Evolutionary conservation across 2,113 vertebrate species (phyloP), one percentile per base, ranked within the genome.

Genomic region (Mugil cephalus): DNA sequence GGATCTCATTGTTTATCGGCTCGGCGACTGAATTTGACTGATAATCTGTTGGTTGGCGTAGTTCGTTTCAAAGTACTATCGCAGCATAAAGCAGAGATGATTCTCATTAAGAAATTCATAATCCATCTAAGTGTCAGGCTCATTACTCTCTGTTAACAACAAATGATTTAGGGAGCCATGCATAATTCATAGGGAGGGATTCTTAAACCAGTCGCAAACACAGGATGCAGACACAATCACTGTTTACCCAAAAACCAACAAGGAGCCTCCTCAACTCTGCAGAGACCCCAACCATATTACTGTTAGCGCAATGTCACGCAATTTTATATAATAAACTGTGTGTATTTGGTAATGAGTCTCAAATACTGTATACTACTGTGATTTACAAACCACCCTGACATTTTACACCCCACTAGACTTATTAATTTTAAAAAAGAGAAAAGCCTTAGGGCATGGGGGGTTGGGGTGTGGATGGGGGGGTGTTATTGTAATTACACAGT

Each of bases 91-190:
- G 48, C 14, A 46, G 46, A 65, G 59, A 72, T 40, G 53, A 77
- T 62, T 80, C 10, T 56, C 50, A 72, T 80, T 80, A 80, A 68
- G 62, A 89, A 78, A 68, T 69, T 69, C 47, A 80, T 82, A 72
- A 84, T 77, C 61, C 51, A 17, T 42, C 51, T 73, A 68, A 77
- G 62, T 47, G 61, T 80, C 34, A 52, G 40, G 73, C 67, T 88
- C 80, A 86, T 90, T 87, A 81, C 77, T 87, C 78, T 85, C 48
- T 82, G 79, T 89, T 83, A 87, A 82, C 68, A 84, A 84, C 79
- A 83, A 85, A 77, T 88, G 51, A 87, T 89, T 88, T 69, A 56
- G 75, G 61, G 40, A 77, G 45, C 24, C 42, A 82, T 92, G 81
- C 63, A 91, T 87, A 69, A 86, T 91, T 85, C 75, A 82, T 78